Conservation (phyloP, 1,140 invertebrate species). For the Hypsibius dujardini region DNA sequence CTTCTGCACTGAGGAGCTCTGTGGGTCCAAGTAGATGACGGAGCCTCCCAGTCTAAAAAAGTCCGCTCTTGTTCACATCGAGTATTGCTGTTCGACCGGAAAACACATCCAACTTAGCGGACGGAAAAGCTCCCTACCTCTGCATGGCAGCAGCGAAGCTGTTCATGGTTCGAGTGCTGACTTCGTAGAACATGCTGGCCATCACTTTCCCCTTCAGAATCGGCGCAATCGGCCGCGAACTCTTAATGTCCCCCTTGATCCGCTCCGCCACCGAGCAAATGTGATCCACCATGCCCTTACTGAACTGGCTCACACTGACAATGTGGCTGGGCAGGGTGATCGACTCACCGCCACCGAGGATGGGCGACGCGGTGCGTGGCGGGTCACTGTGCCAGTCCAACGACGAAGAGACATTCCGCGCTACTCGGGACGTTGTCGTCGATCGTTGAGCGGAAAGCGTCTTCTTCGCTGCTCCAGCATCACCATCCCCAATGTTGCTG, state of each 20-base stretch:
- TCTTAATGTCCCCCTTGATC: background rate
- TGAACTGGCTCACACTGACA: background rate
- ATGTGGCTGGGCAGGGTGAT: background rate
- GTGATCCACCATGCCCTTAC: background rate
- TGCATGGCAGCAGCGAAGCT: constrained; percentile 93
- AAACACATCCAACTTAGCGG: background rate
- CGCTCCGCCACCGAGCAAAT: background rate
- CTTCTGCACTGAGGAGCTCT: constrained; percentile 80
- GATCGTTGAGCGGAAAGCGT: background rate
- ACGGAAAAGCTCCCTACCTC: constrained; percentile 32
- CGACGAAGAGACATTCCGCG: background rate
- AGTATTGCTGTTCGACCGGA: background rate
- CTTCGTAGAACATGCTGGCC: constrained; percentile 92
- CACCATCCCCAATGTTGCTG: background rate
- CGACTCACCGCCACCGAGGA: background rate
- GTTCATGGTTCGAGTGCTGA: constrained; percentile 80
- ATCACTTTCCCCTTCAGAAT: constrained; percentile 62
- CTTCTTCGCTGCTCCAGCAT: background rate
- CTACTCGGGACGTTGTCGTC: background rate
- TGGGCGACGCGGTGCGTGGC: background rate
- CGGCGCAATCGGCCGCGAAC: background rate
- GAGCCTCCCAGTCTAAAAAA: constrained; percentile 53
- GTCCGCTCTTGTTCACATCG: background rate
- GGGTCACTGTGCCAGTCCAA: background rate
- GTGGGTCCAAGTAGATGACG: constrained; percentile 70